Conservation (phyloP, 1,140 invertebrate species). For the Philopotamus ludificatus region DNA sequence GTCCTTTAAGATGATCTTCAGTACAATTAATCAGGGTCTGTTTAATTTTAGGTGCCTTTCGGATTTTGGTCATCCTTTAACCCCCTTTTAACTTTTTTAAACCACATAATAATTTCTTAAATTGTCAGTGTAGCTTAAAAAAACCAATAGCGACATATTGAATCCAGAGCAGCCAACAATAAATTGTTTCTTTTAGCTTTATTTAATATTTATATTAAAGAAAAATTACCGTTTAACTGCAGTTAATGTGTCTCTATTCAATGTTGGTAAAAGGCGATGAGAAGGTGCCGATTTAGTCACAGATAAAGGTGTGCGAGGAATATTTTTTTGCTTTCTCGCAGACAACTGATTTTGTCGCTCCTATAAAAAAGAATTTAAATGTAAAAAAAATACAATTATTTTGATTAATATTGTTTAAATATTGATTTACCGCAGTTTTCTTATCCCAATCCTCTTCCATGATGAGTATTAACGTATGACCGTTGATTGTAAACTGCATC, state of each 20-base stretch:
- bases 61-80: too few species aligned
- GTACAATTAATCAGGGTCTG: too few species aligned
- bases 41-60: too few species aligned
- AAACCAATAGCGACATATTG: too few species aligned
- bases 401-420: slow-evolving; percentile 8
- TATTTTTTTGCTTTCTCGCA: slow-evolving; percentile 23
- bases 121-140: too few species aligned
- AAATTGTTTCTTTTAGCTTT: too few species aligned
- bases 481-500: slow-evolving; percentile 59
- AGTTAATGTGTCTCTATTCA: slow-evolving; percentile 31
- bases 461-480: slow-evolving; percentile 57
- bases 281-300: slow-evolving; percentile 29
- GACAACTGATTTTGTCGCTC: slow-evolving; percentile 35
- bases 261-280: slow-evolving; percentile 11
- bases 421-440: slow-evolving; percentile 49
- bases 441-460: slow-evolving; percentile 59
- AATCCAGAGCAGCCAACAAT: too few species aligned
- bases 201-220: too few species aligned
- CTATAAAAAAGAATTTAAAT: slow-evolving; percentile 17
- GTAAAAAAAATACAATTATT: slow-evolving; percentile 2
- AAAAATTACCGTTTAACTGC: slow-evolving; percentile 35
- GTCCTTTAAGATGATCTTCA: too few species aligned
- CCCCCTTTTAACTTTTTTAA: too few species aligned
- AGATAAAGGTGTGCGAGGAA: slow-evolving; percentile 14
- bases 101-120: too few species aligned